Evolutionary conservation across 2,888 invertebrate genomes (phyloP), one percentile per base, ranked within the genome.

Genomic region (Dolichopus griseipennis): DNA sequence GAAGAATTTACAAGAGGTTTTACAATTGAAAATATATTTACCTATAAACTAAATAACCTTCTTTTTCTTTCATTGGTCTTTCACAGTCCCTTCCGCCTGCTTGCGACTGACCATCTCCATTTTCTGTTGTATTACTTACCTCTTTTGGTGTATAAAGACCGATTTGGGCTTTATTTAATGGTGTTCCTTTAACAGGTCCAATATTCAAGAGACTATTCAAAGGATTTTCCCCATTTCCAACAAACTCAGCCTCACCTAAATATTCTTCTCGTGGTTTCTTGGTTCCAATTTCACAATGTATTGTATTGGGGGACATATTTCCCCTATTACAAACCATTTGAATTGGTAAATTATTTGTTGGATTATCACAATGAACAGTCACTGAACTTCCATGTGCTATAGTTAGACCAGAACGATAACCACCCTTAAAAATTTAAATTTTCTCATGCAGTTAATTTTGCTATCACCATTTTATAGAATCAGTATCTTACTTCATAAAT

Each of bases 351-450:
- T 75, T 82, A 80, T 75, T 85, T 76, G 73, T 78, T 75, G 76
- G 76, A 43, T 77, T 75, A 27, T 90, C 89, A 73, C 91, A 91
- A 67, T 89, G 88, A 70, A 89, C 90, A 70, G 85, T 86, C 10
- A 93, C 91, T 1, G 88, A 87, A 0, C 91, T 90, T 0, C 91
- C 92, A 75, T 93, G 92, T 0, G 90, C 90, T 33, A 93, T 91
- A 0, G 90, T 91, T 7, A 92, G 83, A 0, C 92, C 92, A 1
- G 90, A 85, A 64, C 92, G 83, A 80, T 92, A 93, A 0, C 92
- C 92, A 85, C 87, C 76, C 90, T 85, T 22, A 12, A 64, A 18
- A 65, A 52, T 52, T 18, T 2, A 52, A 52, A n/a, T 18, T 33
- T n/a, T n/a, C n/a, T n/a, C n/a, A n/a, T n/a, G n/a, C 9, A 34